Percentiles rank a stretch among this genome's conserved stretches.
Evolutionary conservation across 2,888 invertebrate genomes (phyloP).

Genomic region (Leucophora obtusa): DNA sequence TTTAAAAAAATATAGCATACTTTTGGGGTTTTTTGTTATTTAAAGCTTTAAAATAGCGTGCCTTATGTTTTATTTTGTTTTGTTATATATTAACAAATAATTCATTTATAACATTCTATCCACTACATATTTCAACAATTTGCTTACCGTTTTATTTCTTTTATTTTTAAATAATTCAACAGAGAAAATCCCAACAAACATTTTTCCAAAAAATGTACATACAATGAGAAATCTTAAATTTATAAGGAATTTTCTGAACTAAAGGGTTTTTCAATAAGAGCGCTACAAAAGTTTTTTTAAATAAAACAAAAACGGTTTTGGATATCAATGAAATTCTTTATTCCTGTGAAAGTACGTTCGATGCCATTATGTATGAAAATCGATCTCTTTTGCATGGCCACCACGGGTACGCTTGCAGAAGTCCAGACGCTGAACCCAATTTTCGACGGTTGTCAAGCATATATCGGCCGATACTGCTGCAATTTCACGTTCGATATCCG

Average conservation of each 20-base stretch:
- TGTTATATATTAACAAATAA: slow-evolving; percentile 36
- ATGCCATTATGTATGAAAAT: too few relatives aligned
- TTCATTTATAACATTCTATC: slow-evolving; percentile 51
- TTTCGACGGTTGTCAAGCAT: too few relatives aligned
- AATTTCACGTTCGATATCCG: too few relatives aligned
- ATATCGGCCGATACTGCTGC: too few relatives aligned
- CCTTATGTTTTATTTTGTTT: slow-evolving; percentile 8
- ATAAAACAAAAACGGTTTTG: too few relatives aligned
- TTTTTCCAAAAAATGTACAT: not conserved
- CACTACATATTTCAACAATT: slow-evolving; percentile 54
- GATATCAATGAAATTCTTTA: too few relatives aligned
- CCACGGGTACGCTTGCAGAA: too few relatives aligned
- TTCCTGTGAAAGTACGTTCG: too few relatives aligned
- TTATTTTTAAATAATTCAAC: not conserved
- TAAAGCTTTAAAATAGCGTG: not conserved
- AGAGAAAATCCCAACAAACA: not conserved
- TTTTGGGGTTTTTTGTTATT: not conserved
- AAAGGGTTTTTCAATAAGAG: too few relatives aligned
- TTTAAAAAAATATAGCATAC: not conserved
- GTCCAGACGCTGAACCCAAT: too few relatives aligned
- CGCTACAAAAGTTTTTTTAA: too few relatives aligned
- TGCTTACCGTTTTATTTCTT: slow-evolving; percentile 6
- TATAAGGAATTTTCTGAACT: not conserved
- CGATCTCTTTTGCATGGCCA: too few relatives aligned
- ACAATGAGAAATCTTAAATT: not conserved